Percentiles rank a stretch among this genome's conserved stretches.
Evolutionary conservation across 2,797 vertebrate species (phyloP).

Genomic region (Diplodus puntazzo): DNA sequence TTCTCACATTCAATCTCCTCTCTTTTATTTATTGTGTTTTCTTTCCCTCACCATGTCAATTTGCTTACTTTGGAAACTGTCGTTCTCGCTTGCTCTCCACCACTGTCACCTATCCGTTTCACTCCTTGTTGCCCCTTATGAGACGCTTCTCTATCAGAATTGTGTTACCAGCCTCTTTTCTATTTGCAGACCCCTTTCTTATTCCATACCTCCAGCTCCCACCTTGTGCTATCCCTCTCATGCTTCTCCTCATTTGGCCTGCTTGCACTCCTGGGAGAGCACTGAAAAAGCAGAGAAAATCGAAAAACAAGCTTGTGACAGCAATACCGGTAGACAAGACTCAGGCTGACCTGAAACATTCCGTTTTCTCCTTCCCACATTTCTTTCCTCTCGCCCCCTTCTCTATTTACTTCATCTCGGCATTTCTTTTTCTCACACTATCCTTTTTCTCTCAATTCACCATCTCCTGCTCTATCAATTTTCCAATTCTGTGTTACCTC

Average conservation of each 20-base stretch:
- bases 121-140: neutral
- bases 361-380: neutral
- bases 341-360: constrained; percentile 39
- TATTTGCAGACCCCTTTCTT: constrained; percentile 16
- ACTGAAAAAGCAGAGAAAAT: constrained; percentile 50
- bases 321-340: constrained; percentile 22
- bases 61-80: constrained; percentile 27
- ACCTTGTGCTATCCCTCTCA: neutral
- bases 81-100: neutral
- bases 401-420: neutral
- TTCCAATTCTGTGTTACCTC: constrained; percentile 17
- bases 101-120: constrained; percentile 14
- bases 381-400: neutral
- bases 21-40: constrained; percentile 48
- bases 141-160: constrained; percentile 24
- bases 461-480: constrained; percentile 12
- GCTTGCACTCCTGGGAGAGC: constrained; percentile 29
- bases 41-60: constrained; percentile 11
- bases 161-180: constrained; percentile 16
- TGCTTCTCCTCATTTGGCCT: constrained; percentile 38
- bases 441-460: constrained; percentile 24
- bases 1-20: constrained; percentile 43
- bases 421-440: constrained; percentile 3
- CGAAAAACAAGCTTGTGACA: constrained; percentile 46
- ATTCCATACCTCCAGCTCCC: constrained; percentile 4